Conservation (phyloP, 2,888 invertebrate genomes). For the Smittia sp. region DNA sequence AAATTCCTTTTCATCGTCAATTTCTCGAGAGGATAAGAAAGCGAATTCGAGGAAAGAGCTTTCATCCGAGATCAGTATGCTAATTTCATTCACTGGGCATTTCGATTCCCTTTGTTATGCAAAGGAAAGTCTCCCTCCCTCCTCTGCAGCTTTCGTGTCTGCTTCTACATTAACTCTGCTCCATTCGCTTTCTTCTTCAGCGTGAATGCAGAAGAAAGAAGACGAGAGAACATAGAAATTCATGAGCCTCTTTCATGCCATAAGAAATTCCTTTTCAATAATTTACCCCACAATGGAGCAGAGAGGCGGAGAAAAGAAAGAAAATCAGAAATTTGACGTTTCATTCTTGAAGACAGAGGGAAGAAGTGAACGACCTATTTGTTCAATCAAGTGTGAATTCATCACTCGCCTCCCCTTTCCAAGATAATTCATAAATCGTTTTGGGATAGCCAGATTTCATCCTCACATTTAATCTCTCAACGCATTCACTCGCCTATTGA, state of each 20-base stretch:
- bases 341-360: neutral
- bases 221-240: neutral
- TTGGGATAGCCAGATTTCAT: neutral
- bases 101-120: constrained; percentile 27
- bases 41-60: neutral
- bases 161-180: constrained; percentile 5
- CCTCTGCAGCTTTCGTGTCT: neutral
- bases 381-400: constrained; percentile 20
- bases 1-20: too few species aligned
- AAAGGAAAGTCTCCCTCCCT: neutral
- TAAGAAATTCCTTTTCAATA: neutral
- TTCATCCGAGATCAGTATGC: neutral
- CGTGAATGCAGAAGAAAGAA: neutral
- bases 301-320: neutral
- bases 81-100: constrained; percentile 25
- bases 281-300: neutral
- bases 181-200: neutral
- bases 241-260: constrained; percentile 13
- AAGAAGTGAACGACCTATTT: neutral
- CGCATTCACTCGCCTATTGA: too few species aligned
- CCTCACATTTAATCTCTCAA: neutral
- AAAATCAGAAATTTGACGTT: constrained; percentile 3
- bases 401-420: neutral
- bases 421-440: constrained; percentile 23
- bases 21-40: too few species aligned